phyloP scores from a whole-genome alignment of 1,140 invertebrate genomes.

The Philopotamus ludificatus region DNA sequence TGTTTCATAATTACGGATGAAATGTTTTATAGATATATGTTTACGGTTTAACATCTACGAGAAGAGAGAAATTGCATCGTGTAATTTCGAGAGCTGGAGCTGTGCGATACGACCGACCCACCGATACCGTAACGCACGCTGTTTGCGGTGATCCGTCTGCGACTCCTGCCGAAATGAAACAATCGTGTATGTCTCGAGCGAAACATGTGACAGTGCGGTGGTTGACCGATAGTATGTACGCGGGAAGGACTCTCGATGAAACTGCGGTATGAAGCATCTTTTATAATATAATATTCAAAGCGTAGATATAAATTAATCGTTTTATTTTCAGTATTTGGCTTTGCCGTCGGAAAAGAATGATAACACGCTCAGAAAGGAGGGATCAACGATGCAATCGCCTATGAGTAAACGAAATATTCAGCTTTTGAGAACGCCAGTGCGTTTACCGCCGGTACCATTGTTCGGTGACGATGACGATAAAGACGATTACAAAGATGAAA shows the following conservation, averaged over 20 bases:
- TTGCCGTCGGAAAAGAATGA: conserved; percentile 63
- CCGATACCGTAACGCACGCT: conserved; percentile 77
- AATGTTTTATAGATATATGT: conserved; percentile 58
- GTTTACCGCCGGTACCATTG: conserved; percentile 46
- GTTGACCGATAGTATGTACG: conserved; percentile 71
- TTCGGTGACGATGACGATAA: conserved; percentile 41
- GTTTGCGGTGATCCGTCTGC: conserved; percentile 64
- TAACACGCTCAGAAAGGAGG: conserved; percentile 44
- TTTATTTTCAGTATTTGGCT: conserved; percentile 35
- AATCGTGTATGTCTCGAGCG: conserved; percentile 53
- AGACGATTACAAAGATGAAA: conserved; percentile 44
- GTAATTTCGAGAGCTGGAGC: conserved; percentile 80
- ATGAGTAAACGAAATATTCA: conserved; percentile 53
- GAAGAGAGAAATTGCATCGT: conserved; percentile 73
- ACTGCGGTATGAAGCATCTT: conserved; percentile 41
- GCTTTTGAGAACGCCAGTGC: conserved; percentile 43
- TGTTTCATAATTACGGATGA: neutral
- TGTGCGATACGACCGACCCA: conserved; percentile 72
- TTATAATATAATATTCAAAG: neutral
- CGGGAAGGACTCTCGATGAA: conserved; percentile 61
- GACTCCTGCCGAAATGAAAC: neutral
- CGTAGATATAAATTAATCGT: neutral
- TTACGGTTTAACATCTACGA: conserved; percentile 62
- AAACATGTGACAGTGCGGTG: conserved; percentile 69
- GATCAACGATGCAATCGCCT: conserved; percentile 46